Evolutionary conservation across 2,113 vertebrate species (phyloP).

Genomic region (Zingel zingel): DNA sequence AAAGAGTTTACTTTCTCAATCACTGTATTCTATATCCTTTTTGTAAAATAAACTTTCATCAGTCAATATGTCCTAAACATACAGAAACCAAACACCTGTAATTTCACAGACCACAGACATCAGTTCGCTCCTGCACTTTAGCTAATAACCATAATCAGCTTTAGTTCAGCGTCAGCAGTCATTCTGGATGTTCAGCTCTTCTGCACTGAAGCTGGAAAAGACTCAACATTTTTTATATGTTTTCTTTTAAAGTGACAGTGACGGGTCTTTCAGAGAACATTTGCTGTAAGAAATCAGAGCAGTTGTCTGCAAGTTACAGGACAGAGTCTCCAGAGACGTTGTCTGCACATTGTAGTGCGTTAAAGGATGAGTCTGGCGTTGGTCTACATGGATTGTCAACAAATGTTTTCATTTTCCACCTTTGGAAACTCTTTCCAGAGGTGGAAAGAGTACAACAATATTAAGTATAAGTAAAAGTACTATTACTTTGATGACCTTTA

Average conservation of each 20-base stretch:
- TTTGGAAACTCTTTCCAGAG: no score
- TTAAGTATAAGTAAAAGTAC: no score
- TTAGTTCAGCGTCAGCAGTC: conserved; percentile 48
- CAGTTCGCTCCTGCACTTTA: conserved; percentile 40
- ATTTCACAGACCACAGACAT: conserved; percentile 51
- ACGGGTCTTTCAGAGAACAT: not conserved
- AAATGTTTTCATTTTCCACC: no score
- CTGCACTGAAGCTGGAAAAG: conserved; percentile 16
- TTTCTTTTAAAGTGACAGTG: not conserved
- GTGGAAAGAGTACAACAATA: no score
- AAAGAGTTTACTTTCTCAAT: conserved; percentile 7
- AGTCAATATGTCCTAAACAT: conserved; percentile 39
- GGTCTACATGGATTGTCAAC: no score
- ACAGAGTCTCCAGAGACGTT: not conserved
- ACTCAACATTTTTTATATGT: not conserved
- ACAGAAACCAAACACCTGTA: conserved; percentile 59
- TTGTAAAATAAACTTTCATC: conserved; percentile 52
- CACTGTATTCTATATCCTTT: conserved; percentile 12
- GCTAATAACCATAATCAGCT: conserved; percentile 68
- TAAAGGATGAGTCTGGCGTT: not conserved
- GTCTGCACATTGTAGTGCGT: not conserved
- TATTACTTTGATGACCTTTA: no score
- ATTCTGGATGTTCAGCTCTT: conserved; percentile 14
- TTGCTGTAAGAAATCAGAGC: not conserved
- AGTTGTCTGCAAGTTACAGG: no score